Evolutionary conservation across 2,888 invertebrate genomes (phyloP), one percentile per base, ranked within the genome.

Genomic region (Lasioglossum vierecki): DNA sequence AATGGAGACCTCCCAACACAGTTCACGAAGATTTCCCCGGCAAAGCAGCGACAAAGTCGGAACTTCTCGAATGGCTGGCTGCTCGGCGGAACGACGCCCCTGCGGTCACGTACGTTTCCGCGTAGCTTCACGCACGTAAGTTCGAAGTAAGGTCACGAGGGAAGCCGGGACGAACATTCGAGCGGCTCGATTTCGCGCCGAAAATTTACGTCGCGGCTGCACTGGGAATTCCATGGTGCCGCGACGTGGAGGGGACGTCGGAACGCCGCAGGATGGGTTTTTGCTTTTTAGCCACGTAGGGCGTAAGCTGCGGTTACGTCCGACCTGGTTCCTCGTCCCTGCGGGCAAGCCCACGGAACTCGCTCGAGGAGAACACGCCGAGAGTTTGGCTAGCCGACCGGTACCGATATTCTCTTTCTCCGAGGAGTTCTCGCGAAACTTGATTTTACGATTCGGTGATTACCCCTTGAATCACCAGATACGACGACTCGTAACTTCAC

Each of bases 141-240:
- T 84, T 81, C 53, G 80, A 74, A 66, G 83, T 78, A 85, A 87
- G 76, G 83, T 76, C 71, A 70, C 86, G 53, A 26, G 85, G 86
- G 78, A 83, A 82, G 73, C 49, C 68, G 68, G 53, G 60, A 83
- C 79, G 76, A 75, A 49, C 49, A 63, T 84, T 78, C 53, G 84
- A 82, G 80, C 79, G 77, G 82, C 84, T 79, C 88, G 87, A 84
- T 88, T 82, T 88, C 85, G 83, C 79, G 84, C 86, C 78, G 88
- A 88, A 89, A 92, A 91, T 92, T 91, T 91, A 91, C 91, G 90
- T 86, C 86, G 85, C 85, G 88, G 85, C 89, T 85, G 88, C 85
- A 77, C 82, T 84, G 89, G 86, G 91, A 91, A 89, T 92, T 92
- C 88, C 87, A 70, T 79, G 85, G 86, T 66, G 89, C 87, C 82